A percentile compares a stretch with the other conserved stretches of the same genome.
phyloP scores from a whole-genome alignment of 2,113 vertebrate species.

The Papio anubis region DNA sequence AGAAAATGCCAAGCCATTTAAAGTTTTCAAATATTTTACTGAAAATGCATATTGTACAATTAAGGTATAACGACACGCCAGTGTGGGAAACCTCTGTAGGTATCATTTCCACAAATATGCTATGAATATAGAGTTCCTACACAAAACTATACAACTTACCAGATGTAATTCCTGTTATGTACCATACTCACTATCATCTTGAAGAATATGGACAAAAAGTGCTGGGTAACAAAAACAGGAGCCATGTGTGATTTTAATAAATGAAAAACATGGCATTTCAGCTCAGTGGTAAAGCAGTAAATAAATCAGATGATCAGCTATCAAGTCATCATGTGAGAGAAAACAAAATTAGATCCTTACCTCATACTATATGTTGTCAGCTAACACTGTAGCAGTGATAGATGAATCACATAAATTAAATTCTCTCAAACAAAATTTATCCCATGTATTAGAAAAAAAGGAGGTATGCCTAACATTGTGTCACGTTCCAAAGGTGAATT shows the following conservation, averaged over 20 bases:
- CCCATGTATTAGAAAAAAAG: background rate
- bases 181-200: background rate
- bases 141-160: background rate
- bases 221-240: background rate
- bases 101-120: background rate
- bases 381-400: background rate
- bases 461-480: background rate
- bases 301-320: background rate
- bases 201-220: background rate
- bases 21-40: constrained; percentile 24
- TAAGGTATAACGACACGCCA: background rate
- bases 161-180: background rate
- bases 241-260: background rate
- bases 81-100: background rate
- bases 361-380: background rate
- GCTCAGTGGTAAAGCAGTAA: background rate
- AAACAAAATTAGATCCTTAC: constrained; percentile 29
- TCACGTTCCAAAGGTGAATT: background rate
- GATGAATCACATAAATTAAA: background rate
- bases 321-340: background rate
- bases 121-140: background rate
- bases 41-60: background rate
- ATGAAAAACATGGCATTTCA: background rate
- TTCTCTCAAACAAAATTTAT: background rate
- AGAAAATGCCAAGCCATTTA: background rate